Base-by-base conservation (phyloP, 2,113 vertebrate genomes). In the Ellobius talpinus region DNA sequence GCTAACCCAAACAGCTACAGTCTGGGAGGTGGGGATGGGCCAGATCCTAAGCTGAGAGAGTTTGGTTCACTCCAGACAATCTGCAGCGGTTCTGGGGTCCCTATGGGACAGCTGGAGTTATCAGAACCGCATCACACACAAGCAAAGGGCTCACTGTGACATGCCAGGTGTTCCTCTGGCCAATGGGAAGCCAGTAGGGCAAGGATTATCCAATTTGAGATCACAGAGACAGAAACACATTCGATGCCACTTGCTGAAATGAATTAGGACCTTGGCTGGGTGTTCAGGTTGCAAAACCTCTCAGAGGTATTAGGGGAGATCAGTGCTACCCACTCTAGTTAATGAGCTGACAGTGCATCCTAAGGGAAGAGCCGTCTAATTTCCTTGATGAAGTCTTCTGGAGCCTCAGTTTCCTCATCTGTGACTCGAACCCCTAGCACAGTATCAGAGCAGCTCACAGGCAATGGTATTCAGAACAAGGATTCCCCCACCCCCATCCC, bases 301-400 rank as follows among this genome's bases (percentile, higher is more conserved):
- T 96, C 89, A 23, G 33, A 81, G 91, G 96, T 79, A 94, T 98
- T 97, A 93, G 3, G n/a, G 91, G 36, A 94, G 89, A 96, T 97
- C 93, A 95, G 26, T 2, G 68, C 52, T 39, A 82, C 77, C 85
- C 97, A 97, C 96, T 97, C 93, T 96, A 78, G 82, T 84, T 97
- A 97, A 97, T 97, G 95, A 97, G 87, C 68, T 72, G 70, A 31
- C 73, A 47, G 26, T 17, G 24, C 70, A 36, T 33, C 47, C 65
- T 45, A 7, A 45, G 45, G 47, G 42, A 72, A 72, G 36, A 47
- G 11, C 68, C 36, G 6, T 45, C 21, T 84, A 55, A 88, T 88
- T 88, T 78, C 63, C 87, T 93, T 90, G 73, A 58, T 74, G 87
- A 87, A 36, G 36, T 26, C 23, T 39, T 78, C 24, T 29, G 29